Conservation (phyloP, 2,888 invertebrate species). For the Piscicola geometra region DNA sequence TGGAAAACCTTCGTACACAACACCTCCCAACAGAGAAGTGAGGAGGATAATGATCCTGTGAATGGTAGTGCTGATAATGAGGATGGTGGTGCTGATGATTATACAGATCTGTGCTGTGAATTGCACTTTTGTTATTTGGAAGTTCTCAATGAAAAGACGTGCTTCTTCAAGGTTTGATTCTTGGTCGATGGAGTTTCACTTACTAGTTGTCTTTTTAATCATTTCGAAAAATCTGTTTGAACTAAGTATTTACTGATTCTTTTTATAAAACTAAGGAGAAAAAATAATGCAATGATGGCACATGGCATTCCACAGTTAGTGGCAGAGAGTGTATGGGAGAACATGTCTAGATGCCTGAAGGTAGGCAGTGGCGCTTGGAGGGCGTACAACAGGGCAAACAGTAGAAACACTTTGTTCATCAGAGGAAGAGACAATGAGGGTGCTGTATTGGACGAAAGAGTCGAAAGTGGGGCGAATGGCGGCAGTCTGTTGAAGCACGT, state of each 20-base stretch:
- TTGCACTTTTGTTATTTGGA: background rate
- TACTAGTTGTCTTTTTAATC: too few relatives aligned
- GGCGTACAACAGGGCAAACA: background rate
- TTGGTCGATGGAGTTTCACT: too few relatives aligned
- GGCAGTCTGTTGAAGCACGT: conserved; percentile 63
- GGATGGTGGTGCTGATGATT: conserved; percentile 9
- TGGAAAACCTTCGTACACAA: background rate
- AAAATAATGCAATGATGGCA: too few relatives aligned
- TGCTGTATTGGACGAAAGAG: background rate
- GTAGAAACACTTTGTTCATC: background rate
- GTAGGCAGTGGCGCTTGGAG: background rate
- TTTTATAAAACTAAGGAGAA: too few relatives aligned
- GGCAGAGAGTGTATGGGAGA: conserved; percentile 14
- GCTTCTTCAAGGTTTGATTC: conserved; percentile 63
- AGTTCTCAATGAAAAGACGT: conserved; percentile 64
- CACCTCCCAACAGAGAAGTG: background rate
- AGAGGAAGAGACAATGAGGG: background rate
- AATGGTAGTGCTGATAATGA: background rate
- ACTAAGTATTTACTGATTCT: too few relatives aligned
- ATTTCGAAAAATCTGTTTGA: too few relatives aligned
- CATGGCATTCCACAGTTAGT: conserved; percentile 9
- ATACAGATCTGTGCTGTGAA: background rate
- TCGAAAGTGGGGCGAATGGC: background rate
- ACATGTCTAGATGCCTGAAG: background rate
- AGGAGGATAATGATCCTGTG: background rate